Evolutionary conservation across 2,113 vertebrate species (phyloP), one percentile per base, ranked within the genome.

Genomic region (Microcebus ravelobensis): DNA sequence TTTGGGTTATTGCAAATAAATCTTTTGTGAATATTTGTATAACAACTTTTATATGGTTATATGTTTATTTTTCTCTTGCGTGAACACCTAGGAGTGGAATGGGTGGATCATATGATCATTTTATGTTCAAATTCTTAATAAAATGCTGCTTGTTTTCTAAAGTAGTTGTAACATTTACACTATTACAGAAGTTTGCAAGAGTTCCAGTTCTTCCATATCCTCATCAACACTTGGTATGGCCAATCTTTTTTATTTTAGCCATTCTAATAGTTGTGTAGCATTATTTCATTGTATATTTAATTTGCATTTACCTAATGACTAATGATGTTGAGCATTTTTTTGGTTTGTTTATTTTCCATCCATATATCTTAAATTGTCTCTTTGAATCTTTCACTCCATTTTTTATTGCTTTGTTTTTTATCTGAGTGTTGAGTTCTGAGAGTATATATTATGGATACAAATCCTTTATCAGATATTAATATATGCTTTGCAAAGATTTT

Each of bases 1-100:
- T 83, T 86, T 67, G 14, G 25, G n/a, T 17, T 91, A 45, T 94
- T 88, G 77, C 52, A 83, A 74, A 50, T 81, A 86, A 94, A 65
- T 2, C 8, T 77, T 70, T 23, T 36, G 11, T 79, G 81, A 79
- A 83, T 6, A 77, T 83, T 39, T 74, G 14, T 34, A 18, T 68
- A 42, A 8, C 34, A 55, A 4, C 25, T 5, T 87, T 87, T 68
- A 2, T 71, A 77, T 77, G 52, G n/a, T 36, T 20, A 61, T 39
- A 59, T 57, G 23, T 68, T 61, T 13, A 39, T 80, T 80, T 90
- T 91, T 48, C 50, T 85, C 21, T 82, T 87, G 36, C 50, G 21
- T 63, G 61, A 52, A 71, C 31, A 71, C 17, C n/a, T 55, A 36
- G 11, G 25, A 80, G 65, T 86, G 36, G 36, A 86, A 55, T 86